Base-by-base conservation (phyloP, 2,797 vertebrate species). In the Ctenopoma multispine region DNA sequence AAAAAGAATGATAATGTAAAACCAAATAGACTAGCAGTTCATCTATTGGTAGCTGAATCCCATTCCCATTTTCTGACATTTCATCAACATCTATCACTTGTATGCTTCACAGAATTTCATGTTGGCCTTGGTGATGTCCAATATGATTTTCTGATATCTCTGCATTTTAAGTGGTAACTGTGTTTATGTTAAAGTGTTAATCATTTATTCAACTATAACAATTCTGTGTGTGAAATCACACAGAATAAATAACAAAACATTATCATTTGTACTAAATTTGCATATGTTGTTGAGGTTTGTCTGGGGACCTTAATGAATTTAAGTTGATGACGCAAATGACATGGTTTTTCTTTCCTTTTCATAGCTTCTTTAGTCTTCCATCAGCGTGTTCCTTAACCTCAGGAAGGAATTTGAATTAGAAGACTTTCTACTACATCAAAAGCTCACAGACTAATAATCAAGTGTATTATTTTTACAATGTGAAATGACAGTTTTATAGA, bases 331-430 rank as follows among this genome's bases (percentile, higher is more conserved):
- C 72, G 55, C 20, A 31, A 85, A 83, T 88, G 57, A 87, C 80
- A 46, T 92, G 83, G 77, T 72, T 89, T 90, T 85, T 88, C 80
- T 85, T 79, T 86, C 65, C 77, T 82, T 84, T 90, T 92, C 85
- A 72, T 95, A 97, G 95, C 95, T 96, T 96, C 90, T 96, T 95
- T 94, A 96, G 94, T 94, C 95, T 95, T 80, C 95, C 94, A 66
- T 95, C 92, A 87, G 94, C 94, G 61, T 95, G 92, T 92, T 96
- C 94, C 93, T 91, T 96, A 93, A 95, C 95, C 76, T 89, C 95
- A 90, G 94, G 95, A 95, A 95, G 94, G 92, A 91, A 95, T 93
- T 90, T 95, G 92, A 96, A 96, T 95, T 96, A 96, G 95, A 95
- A 94, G 95, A 96, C 89, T 93, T 95, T 90, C 86, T 87, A 80